These are phyloP conservation scores for Macrophya annulata DNA, from an alignment of 2,888 invertebrate species.

Conservation along the genomic window DNA sequence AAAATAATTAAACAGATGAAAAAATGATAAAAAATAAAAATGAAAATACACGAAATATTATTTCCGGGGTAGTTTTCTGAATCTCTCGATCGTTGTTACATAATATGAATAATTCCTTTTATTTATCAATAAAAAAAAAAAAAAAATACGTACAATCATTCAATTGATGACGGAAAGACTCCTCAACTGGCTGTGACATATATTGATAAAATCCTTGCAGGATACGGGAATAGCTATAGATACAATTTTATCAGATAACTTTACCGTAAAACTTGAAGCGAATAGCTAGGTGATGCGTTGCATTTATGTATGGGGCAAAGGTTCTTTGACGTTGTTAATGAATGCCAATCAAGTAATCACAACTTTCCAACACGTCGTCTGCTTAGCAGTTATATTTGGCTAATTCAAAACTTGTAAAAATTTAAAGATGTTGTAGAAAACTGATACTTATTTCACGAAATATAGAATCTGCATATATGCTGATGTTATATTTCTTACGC, in stretches of 20 bases:
- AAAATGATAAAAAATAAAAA: background rate
- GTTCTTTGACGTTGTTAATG: constrained; percentile 64
- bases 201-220: background rate
- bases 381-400: background rate
- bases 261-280: background rate
- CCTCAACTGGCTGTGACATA: background rate
- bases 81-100: no score
- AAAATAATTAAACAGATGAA: background rate
- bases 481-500: background rate
- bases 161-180: background rate
- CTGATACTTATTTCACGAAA: background rate
- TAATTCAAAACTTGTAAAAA: constrained; percentile 60
- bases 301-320: constrained; percentile 69
- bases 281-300: constrained; percentile 53
- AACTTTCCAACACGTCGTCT: constrained; percentile 64
- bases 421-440: constrained; percentile 18
- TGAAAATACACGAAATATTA: background rate
- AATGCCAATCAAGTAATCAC: constrained; percentile 73
- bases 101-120: no score
- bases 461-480: no score
- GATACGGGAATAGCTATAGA: background rate
- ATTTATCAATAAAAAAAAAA: no score
- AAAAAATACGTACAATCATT: background rate
- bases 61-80: background rate
- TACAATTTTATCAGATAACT: constrained; percentile 9